Evolutionary conservation across 1,140 invertebrate species (phyloP), one percentile per base, ranked within the genome.

Genomic region (Frieseomelitta varia): DNA sequence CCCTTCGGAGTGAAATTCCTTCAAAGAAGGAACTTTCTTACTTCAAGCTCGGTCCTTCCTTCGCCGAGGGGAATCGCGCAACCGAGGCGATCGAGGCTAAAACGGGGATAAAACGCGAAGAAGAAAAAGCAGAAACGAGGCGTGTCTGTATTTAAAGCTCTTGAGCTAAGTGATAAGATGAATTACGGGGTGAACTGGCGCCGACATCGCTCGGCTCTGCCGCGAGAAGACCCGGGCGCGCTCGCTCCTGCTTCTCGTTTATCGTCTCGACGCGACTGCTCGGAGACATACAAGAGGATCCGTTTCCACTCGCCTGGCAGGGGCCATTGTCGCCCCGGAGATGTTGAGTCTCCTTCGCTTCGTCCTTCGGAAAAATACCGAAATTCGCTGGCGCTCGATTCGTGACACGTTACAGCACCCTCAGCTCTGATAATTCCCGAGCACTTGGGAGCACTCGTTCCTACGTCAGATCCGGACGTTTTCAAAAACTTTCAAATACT

Each of bases 171-270:
- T 67, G 81, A 21, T 30, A 87, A 89, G 85, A 89, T 86, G 76
- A 90, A 90, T 90, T 85, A 85, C 82, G 73, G 47, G 39, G 65
- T 39, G 63, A 68, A 79, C 87, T 73, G 76, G 69, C 84, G 79
- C 27, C 69, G 82, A 84, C 63, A 19, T 11, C 61, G 34, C 65
- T 63, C 24, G 61, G 56, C 55, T 82, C 72, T 34, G n/a, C 55
- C 51, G 77, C 61, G 65, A 77, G 17, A 65, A 72, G 47, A 75
- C n/a, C 67, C n/a, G 63, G 15, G 4, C 55, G 27, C 27, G 34
- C n/a, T 27, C 15, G n/a, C 21, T 72, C 19, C 21, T 67, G 58
- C 67, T 67, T 63, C 72, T 61, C 56, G 76, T 84, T 79, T 34
- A 71, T 84, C 80, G 34, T 27, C 69, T 21, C 72, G 14, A 30